Base-by-base conservation (phyloP, 2,888 invertebrate genomes). In the Leptopilina drosophilae region DNA sequence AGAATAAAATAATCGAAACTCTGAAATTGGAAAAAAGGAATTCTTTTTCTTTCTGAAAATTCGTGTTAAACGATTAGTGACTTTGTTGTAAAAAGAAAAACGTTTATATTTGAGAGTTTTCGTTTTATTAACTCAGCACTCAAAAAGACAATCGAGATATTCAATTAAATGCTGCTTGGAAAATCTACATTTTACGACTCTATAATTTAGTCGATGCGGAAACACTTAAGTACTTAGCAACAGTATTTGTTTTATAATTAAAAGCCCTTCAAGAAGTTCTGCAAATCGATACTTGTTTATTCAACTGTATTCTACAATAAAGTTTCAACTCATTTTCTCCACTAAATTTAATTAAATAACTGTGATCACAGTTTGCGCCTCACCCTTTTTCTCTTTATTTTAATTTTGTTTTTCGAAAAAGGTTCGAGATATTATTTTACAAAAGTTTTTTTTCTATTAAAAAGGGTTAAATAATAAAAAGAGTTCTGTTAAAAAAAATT, bases 141-240 rank as follows among this genome's bases (percentile, higher is more conserved):
- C n/a, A 7, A n/a, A 14, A 7, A 59, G n/a, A n/a, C 59, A 59
- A n/a, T 59, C n/a, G 59, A 56, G 59, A 59, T 59, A 59, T 59
- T 59, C 59, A 59, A 59, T 59, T 59, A 59, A 59, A 59, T 59
- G n/a, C 59, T n/a, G 59, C 59, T 59, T 59, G n/a, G 59, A 59
- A 59, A 59, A 59, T 59, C 59, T 59, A 59, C 59, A 59, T 59
- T 59, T 59, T 59, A 59, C 59, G 4, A n/a, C 56, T 56, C 56
- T 56, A 59, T 59, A 59, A 59, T 59, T 14, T 7, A 59, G 59
- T n/a, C 59, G n/a, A 59, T 59, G 15, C 14, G 59, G 59, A 59
- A 59, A 59, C 59, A 59, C 59, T 59, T 15, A n/a, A 59, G 59
- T 59, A 59, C 59, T 59, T 59, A 59, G 59, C 59, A 59, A n/a